Percentiles rank a stretch among this genome's conserved stretches.
phyloP scores from a whole-genome alignment of 2,113 vertebrate species.

The Paedocypris sp. region DNA sequence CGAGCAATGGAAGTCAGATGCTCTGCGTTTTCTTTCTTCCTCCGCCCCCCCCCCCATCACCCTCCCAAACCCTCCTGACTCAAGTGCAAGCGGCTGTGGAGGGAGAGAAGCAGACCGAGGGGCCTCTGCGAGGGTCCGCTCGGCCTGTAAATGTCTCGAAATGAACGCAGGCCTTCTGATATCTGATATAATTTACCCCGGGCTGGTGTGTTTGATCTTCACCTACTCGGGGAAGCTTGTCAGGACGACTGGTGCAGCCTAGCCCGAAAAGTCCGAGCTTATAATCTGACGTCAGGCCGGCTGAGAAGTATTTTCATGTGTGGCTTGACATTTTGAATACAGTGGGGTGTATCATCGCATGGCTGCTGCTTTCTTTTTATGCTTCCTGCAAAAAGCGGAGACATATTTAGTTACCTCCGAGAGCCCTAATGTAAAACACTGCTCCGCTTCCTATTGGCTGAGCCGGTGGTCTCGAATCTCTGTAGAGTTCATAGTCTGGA shows the following conservation, averaged over 20 bases:
- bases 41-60: too few relatives aligned
- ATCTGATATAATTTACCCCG: conserved; percentile 56
- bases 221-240: conserved; percentile 37
- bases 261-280: conserved; percentile 45
- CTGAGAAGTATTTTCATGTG: conserved; percentile 50
- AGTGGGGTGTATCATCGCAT: conserved; percentile 16
- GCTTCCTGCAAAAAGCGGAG: conserved; percentile 18
- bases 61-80: too few relatives aligned
- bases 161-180: conserved; percentile 51
- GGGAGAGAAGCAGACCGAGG: conserved; percentile 38
- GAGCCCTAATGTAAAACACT: conserved; percentile 7
- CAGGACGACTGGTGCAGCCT: conserved; percentile 31
- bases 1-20: conserved; percentile 60
- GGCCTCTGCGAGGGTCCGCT: conserved; percentile 39
- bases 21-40: conserved; percentile 31
- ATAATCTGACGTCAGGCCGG: conserved; percentile 50
- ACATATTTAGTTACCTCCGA: conserved; percentile 13
- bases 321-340: conserved; percentile 39
- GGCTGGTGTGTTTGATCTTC: conserved; percentile 54
- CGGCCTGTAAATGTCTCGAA: conserved; percentile 56
- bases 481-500: neutral
- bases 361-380: conserved; percentile 15
- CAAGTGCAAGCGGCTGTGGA: conserved; percentile 13
- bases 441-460: neutral
- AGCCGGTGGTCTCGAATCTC: neutral